A percentile compares a stretch with the other conserved stretches of the same genome.
These are phyloP conservation scores for Sanderia malayensis DNA, from an alignment of 30 jellyfish, hydroid and myxozoan genomes.

Conservation along the genomic window DNA sequence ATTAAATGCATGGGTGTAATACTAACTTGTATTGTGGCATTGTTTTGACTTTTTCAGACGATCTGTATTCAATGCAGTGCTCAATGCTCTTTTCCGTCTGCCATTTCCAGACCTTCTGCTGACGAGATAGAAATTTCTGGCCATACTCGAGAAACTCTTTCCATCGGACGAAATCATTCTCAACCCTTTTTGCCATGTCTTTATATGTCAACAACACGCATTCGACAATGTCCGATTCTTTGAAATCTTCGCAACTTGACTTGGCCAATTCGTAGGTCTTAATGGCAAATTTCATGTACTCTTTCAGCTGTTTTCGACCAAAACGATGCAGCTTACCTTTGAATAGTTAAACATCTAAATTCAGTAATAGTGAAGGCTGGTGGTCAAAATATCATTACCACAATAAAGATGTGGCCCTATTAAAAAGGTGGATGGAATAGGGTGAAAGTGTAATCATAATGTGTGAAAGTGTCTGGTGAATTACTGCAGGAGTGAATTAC, in stretches of 20 bases:
- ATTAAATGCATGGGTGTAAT: no score
- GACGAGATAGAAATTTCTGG: conserved; percentile 37
- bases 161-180: conserved; percentile 37
- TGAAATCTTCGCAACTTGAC: conserved; percentile 13
- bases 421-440: no score
- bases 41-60: conserved; percentile 40
- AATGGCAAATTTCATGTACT: conserved; percentile 48
- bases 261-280: conserved; percentile 37
- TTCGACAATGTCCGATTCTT: conserved; percentile 38
- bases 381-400: no score
- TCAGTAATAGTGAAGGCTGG: no score
- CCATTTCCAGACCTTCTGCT: conserved; percentile 61
- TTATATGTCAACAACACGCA: conserved; percentile 53
- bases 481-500: no score
- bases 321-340: conserved; percentile 65
- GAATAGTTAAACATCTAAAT: no score
- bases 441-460: no score
- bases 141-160: conserved; percentile 45
- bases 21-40: conserved; percentile 46
- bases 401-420: no score
- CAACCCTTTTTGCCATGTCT: conserved; percentile 35
- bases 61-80: conserved; percentile 39
- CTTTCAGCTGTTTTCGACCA: conserved; percentile 56
- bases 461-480: no score
- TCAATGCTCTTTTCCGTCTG: conserved; percentile 51